Conservation (phyloP, 2,888 invertebrate genomes). For the Tetragnatha montana region DNA sequence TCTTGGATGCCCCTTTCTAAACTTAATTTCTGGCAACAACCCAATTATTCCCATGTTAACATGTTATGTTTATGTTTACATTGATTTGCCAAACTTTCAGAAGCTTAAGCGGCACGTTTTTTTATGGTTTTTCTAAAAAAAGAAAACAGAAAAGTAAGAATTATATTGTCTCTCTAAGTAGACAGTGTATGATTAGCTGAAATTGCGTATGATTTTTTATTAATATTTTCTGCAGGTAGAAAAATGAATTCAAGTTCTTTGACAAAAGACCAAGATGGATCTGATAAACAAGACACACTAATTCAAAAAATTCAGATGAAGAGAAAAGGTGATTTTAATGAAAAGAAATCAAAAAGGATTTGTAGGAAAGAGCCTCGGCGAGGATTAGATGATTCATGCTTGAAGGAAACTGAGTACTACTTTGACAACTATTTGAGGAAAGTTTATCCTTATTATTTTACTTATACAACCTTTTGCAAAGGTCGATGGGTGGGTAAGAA, state of each 20-base stretch:
- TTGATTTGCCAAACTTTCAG: too few species aligned
- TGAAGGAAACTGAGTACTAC: conserved; percentile 93
- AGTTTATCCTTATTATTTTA: conserved; percentile 97
- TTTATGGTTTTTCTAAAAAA: too few species aligned
- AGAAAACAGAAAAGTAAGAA: not conserved
- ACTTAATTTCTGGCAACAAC: not conserved
- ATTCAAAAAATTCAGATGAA: conserved; percentile 26
- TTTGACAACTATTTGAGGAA: conserved; percentile 96
- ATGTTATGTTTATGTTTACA: not conserved
- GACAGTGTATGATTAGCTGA: not conserved
- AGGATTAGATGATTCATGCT: conserved; percentile 45
- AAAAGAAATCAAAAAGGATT: conserved; percentile 31
- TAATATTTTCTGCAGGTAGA: not conserved
- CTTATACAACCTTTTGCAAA: conserved; percentile 96
- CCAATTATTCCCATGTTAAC: not conserved
- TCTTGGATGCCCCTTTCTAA: not conserved
- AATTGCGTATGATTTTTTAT: not conserved
- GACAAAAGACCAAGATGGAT: not conserved
- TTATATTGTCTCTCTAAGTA: not conserved
- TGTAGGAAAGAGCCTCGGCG: conserved; percentile 18
- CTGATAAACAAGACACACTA: not conserved
- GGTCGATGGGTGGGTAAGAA: conserved; percentile 96
- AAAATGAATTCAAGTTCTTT: conserved; percentile 6
- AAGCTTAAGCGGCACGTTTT: too few species aligned
- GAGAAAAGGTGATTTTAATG: conserved; percentile 34